Evolutionary conservation across 2,797 vertebrate species (phyloP).

Genomic region (Eulemur mongoz): DNA sequence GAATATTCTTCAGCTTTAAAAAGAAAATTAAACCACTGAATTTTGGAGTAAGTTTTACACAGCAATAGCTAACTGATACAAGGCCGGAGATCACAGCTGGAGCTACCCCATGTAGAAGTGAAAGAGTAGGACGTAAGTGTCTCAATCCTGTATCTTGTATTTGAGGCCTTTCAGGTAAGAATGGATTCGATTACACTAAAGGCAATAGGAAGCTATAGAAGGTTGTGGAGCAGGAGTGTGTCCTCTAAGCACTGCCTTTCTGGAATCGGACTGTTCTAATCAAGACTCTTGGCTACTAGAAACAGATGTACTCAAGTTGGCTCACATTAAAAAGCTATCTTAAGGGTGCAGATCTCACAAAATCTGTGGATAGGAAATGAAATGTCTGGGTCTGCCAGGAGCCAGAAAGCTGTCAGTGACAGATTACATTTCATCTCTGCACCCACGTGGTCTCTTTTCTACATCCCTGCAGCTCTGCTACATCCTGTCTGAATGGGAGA

Average conservation of each 20-base stretch:
- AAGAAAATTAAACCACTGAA: neutral
- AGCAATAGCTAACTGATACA: neutral
- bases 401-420: neutral
- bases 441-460: neutral
- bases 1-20: neutral
- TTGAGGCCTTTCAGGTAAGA: neutral
- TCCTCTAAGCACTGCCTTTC: neutral
- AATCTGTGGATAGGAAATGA: neutral
- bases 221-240: neutral
- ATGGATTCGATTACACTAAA: neutral
- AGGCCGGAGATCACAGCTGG: neutral
- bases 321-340: neutral
- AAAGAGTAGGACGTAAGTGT: neutral
- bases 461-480: neutral
- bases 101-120: neutral
- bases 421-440: neutral
- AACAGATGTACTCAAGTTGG: neutral
- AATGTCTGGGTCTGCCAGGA: neutral
- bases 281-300: neutral
- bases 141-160: neutral
- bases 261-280: neutral
- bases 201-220: neutral
- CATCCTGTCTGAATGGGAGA: neutral
- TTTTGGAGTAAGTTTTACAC: neutral
- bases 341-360: neutral